These are phyloP conservation scores for Theonella swinhoei DNA, from an alignment of 37 sponge, comb jelly and placozoan species.

Conservation along the genomic window DNA sequence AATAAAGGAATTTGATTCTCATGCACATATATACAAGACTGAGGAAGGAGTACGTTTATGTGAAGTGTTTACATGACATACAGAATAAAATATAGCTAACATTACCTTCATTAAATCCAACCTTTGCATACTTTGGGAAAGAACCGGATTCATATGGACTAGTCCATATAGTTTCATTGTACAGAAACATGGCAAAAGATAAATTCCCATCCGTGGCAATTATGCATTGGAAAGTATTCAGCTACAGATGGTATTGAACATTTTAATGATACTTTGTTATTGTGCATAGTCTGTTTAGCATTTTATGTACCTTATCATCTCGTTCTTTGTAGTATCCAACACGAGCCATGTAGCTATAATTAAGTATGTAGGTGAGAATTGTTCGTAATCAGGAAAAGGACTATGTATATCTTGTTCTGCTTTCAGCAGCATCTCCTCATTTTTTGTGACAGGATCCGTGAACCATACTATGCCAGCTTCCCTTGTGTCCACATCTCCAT, in stretches of 20 bases:
- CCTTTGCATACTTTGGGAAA: background rate
- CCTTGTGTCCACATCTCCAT: background rate
- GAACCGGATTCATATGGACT: background rate
- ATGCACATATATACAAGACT: no score
- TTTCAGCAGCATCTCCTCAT: background rate
- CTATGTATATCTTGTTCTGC: background rate
- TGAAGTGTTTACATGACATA: no score
- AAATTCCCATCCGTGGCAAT: background rate
- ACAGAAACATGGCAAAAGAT: background rate
- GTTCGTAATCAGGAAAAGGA: background rate
- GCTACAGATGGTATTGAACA: background rate
- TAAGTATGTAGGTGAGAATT: background rate
- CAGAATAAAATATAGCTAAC: no score
- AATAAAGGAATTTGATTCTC: no score
- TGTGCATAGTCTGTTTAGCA: background rate
- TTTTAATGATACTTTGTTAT: no score
- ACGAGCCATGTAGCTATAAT: background rate
- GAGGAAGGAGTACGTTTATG: no score
- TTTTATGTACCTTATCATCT: background rate
- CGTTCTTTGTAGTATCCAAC: background rate
- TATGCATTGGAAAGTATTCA: background rate
- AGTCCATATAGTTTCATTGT: background rate
- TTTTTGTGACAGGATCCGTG: background rate
- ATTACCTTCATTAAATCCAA: slow-evolving; percentile 22
- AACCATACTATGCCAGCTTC: background rate